Evolutionary conservation across 37 sponge, comb jelly and placozoan genomes (phyloP), one percentile per base, ranked within the genome.

Genomic region (Cladorhizidae sp.): DNA sequence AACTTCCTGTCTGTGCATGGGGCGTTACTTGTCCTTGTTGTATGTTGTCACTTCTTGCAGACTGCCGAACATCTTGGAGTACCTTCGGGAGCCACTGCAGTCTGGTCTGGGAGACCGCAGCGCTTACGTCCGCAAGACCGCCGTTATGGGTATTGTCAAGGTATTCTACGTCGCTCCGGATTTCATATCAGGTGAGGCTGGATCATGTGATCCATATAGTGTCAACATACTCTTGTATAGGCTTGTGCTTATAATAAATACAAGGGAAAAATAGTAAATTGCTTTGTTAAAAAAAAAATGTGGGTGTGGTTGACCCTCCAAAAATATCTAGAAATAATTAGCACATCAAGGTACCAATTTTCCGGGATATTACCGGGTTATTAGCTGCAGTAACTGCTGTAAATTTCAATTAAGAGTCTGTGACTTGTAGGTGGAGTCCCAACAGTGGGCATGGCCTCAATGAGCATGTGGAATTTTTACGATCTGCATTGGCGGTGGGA

Each of bases 101-200:
- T 39, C 88, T 37, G 99, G 95, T 21, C 82, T 99, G 31, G 80
- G 77, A 52, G 99, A 99, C 72, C 78, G 84, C 40, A 93, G 91
- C 63, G 72, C 86, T 12, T 99, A 99, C 79, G 99, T 99, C 20
- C 83, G 99, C 54, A 87, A 89, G 77, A 92, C 91, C 37, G 95
- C 97, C 22, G 89, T 99, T n/a, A 77, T 94, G 85, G 97, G 99
- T 20, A 85, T 89, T 67, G 86, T 94, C 54, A 99, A 96, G 56
- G 38, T 99, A 36, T 94, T 74, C 79, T 85, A 94, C 33, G 32
- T 89, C 20, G 82, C 90, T 33, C 98, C 95, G 21, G 78, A 89
- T 20, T 49, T 97, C 64, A 59, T 97, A 14, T 40, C 69, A 74
- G 88, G 96, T 95, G 23, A 54, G 23, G 67, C 37, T 32, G n/a